Base-by-base conservation (phyloP, 2,888 invertebrate genomes). In the Ectropis crepuscularia region DNA sequence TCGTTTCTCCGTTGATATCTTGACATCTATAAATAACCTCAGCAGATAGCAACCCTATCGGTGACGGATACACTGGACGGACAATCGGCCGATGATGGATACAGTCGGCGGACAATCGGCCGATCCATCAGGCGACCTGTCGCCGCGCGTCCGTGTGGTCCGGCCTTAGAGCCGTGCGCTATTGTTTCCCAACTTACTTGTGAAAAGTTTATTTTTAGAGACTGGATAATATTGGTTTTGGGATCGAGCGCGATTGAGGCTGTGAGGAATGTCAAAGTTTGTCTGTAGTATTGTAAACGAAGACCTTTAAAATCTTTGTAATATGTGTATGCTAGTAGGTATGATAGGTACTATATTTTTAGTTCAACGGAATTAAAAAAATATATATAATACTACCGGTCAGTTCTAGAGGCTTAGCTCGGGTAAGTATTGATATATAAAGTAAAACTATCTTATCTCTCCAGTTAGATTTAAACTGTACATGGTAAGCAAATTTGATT, bases 41-140 rank as follows among this genome's bases (percentile, higher is more conserved):
- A 12, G 36, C 73, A 74, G 42, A 48, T 51, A 57, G 38, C 76
- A 79, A 73, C 79, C 74, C 68, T 72, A 63, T 67, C 57, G 71
- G 80, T 83, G 85, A 86, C 82, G 79, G 82, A 86, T 84, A 74
- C 72, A 74, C 74, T 58, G 72, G 73, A 67, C 68, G 75, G 79
- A 85, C 85, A 82, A 82, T 81, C 80, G 78, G 67, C 61, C 78
- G 71, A 80, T 83, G 85, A 86, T 83, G 79, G 82, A 86, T 84
- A 74, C 72, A 74, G 74, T 58, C 72, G 73, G 68, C 68, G 75
- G 79, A 85, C 85, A 82, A 82, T 81, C 80, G 78, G 67, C 61
- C 78, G 78, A 86, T 86, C 85, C 75, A 82, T 86, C 85, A 85
- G 73, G 63, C 65, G 61, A 68, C 45, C 53, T 69, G 74, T 71